Percentiles rank a stretch among this genome's conserved stretches.
These are phyloP conservation scores for Podiceps cristatus DNA, from an alignment of 2,113 vertebrate species.

Conservation along the genomic window DNA sequence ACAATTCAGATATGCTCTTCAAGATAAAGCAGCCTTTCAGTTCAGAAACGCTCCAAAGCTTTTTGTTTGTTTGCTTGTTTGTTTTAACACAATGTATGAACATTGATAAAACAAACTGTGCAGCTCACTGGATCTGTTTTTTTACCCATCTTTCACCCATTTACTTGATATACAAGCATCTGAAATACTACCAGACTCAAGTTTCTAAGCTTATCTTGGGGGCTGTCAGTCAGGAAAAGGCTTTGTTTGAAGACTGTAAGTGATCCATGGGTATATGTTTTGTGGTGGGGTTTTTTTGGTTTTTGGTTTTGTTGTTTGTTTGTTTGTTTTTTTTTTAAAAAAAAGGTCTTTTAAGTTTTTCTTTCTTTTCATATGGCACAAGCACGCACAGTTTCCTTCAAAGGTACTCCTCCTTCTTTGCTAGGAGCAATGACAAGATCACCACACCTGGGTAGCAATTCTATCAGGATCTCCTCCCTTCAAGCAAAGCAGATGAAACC, in stretches of 20 bases:
- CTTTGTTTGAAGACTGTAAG: constrained; percentile 68
- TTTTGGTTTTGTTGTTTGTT: no score
- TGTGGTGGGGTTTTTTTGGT: no score
- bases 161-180: constrained; percentile 24
- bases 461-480: neutral
- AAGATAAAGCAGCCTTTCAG: constrained; percentile 54
- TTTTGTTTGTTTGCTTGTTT: constrained; percentile 37
- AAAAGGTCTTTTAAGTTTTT: constrained; percentile 40
- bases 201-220: constrained; percentile 58
- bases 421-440: constrained; percentile 8
- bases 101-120: constrained; percentile 57
- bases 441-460: constrained; percentile 25
- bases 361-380: constrained; percentile 23
- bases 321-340: neutral
- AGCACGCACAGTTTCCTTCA: constrained; percentile 18
- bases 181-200: constrained; percentile 58
- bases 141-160: constrained; percentile 39
- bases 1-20: constrained; percentile 31
- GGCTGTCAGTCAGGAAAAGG: constrained; percentile 46
- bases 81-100: constrained; percentile 53
- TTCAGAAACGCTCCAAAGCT: constrained; percentile 30
- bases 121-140: neutral
- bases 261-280: neutral
- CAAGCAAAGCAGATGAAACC: neutral
- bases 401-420: constrained; percentile 19